Base-by-base conservation (phyloP, 2,113 vertebrate species). In the Dicerorhinus sumatrensis region DNA sequence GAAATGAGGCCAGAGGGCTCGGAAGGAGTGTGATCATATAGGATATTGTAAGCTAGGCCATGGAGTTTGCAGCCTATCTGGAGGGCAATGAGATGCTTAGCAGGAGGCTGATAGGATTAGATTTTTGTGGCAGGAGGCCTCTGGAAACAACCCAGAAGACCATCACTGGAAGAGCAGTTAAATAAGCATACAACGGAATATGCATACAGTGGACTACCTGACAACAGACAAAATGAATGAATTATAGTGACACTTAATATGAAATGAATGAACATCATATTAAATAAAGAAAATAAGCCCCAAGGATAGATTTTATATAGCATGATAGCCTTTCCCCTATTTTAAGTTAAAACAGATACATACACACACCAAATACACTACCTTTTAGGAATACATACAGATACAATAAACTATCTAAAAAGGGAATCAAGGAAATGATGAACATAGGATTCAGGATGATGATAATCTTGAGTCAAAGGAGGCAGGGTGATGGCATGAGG, bases 301-400 rank as follows among this genome's bases (percentile, higher is more conserved):
- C 31, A 58, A 62, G 60, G 90, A 42, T n/a, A 83, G 1, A 31
- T 84, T 75, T 86, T 67, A 23, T 48, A 46, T 18, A 89, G 12
- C 36, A 29, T 3, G 12, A 65, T 70, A 20, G 3, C 46, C 8
- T 75, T 95, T 70, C 8, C 46, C 10, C 16, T 48, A 1, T 75
- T 85, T 51, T 33, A 72, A 80, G 2, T 25, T 42, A 63, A 80
- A 73, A 39, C 13, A 89, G 2, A n/a, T 4, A 42, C 21, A 29
- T 9, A 27, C 1, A 23, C 3, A 25, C 0, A 1, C 31, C 18
- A 63, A 33, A 62, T 23, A 17, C 3, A 14, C 11, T 81, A 29
- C 12, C 25, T 87, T 86, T 80, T 67, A 75, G 42, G 29, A 87
- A 84, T 97, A 75, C 54, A 81, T 90, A 60, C 31, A 67, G 18